These are phyloP conservation scores for Lindbergichthys nudifrons DNA, from an alignment of 2,797 vertebrate genomes.

Conservation along the genomic window DNA sequence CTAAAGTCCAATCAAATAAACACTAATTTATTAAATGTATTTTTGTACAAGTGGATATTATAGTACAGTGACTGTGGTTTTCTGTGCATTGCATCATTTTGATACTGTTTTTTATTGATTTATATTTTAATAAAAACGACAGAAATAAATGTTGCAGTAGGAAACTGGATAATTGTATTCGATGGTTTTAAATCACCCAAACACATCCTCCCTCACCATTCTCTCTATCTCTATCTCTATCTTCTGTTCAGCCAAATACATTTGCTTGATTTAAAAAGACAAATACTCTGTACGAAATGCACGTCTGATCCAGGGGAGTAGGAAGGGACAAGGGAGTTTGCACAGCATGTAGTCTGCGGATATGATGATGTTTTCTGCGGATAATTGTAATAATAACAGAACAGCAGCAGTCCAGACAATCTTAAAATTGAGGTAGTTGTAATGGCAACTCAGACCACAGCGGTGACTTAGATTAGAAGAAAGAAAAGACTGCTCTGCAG, in stretches of 20 bases:
- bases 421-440: slow-evolving; percentile 29
- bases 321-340: not conserved
- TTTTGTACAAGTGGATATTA: not conserved
- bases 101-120: not conserved
- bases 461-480: slow-evolving; percentile 22
- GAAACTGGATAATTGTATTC: not conserved
- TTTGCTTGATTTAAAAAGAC: not conserved
- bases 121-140: not conserved
- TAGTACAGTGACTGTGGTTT: not conserved
- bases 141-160: not conserved
- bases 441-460: slow-evolving; percentile 36
- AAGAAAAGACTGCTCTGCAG: slow-evolving; percentile 24
- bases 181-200: not conserved
- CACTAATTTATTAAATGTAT: not conserved
- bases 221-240: too few species aligned
- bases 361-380: slow-evolving; percentile 6
- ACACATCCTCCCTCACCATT: not conserved
- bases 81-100: not conserved
- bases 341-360: slow-evolving; percentile 3
- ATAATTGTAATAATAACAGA: slow-evolving; percentile 33
- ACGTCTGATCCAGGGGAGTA: not conserved
- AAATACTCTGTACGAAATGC: not conserved
- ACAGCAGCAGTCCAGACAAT: slow-evolving; percentile 26
- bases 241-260: not conserved
- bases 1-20: not conserved